A percentile compares a stretch with the other conserved stretches of the same genome.
Evolutionary conservation across 2,888 invertebrate species (phyloP).

Genomic region (Heliothis peltigera): DNA sequence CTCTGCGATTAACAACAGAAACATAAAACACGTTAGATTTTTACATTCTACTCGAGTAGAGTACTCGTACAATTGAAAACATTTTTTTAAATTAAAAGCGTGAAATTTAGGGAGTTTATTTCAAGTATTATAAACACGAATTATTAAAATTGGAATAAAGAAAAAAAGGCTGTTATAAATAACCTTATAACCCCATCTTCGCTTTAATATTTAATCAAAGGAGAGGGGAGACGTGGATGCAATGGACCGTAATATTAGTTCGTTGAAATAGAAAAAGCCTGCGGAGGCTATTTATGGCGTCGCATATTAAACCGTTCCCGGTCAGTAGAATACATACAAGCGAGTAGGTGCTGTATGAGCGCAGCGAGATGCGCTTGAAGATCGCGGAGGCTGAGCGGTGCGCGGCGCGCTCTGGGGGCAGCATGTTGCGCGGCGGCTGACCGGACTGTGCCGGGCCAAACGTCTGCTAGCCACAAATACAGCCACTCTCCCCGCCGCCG

Average conservation of each 20-base stretch:
- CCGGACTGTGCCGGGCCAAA: constrained; percentile 71
- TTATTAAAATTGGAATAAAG: no score
- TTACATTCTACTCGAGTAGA: no score
- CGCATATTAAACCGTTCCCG: constrained; percentile 6
- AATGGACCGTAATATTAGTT: constrained; percentile 9
- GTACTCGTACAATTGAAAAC: no score
- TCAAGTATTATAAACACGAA: constrained; percentile 4
- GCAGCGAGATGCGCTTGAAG: constrained; percentile 84
- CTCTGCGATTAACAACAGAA: constrained; percentile 14
- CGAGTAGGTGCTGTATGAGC: constrained; percentile 85
- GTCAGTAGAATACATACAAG: constrained; percentile 81
- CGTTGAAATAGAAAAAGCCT: constrained; percentile 16
- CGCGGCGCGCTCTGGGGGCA: constrained; percentile 85
- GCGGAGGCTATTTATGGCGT: constrained; percentile 15
- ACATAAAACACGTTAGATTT: constrained; percentile 10
- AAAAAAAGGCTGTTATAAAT: not conserved
- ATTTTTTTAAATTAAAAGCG: no score
- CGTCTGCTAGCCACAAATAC: constrained; percentile 15
- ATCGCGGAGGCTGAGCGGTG: constrained; percentile 85
- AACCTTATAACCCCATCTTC: constrained; percentile 11
- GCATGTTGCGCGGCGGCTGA: constrained; percentile 84
- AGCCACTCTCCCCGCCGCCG: constrained; percentile 77
- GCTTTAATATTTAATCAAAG: constrained; percentile 7
- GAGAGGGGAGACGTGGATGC: constrained; percentile 8
- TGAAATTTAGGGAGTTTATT: no score